Base-by-base conservation (phyloP, 2,888 invertebrate species). In the Elaeidobius kamerunicus region DNA sequence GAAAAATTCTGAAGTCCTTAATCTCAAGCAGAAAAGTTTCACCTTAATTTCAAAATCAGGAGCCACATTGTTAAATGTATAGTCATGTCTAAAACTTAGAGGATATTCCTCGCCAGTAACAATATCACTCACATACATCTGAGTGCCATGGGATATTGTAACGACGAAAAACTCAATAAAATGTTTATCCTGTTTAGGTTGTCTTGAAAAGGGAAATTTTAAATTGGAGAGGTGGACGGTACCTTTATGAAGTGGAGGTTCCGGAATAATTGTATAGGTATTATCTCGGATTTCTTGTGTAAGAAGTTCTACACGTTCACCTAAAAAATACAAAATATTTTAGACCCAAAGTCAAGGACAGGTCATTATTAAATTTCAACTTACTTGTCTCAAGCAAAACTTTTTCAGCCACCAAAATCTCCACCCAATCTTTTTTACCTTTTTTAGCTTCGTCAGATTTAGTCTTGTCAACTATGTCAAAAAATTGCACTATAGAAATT, bases 21-120 rank as follows among this genome's bases (percentile, higher is more conserved):
- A 16, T 15, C 44, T 60, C 32, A 78, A 60, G 56, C 74, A 73
- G 52, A 75, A 79, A 14, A 80, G 66, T 49, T 75, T 72, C 3
- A 77, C 67, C 9, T 66, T 69, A 11, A 80, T 65, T 42, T 72
- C 69, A 35, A 77, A 75, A 41, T 72, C 64, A 0, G 73, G 63
- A 1, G 61, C 58, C 1, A 75, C 52, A 18, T 71, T 65, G 9
- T 60, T 65, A 27, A 78, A 73, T 1, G 55, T 55, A 20, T 71
- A 63, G 2, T 46, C 39, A 3, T 65, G 69, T 0, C 65, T 59
- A 47, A 74, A 70, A 3, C 52, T 48, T 1, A 65, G 18, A 7
- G 60, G 52, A 3, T 58, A 45, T 4, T 41, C 57, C 18, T 34
- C 54, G 7, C 52, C 68, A 66, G 2, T 64, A 1, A 42, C 39